Base-by-base conservation (phyloP, 1,140 invertebrate species). In the Apis cerana region DNA sequence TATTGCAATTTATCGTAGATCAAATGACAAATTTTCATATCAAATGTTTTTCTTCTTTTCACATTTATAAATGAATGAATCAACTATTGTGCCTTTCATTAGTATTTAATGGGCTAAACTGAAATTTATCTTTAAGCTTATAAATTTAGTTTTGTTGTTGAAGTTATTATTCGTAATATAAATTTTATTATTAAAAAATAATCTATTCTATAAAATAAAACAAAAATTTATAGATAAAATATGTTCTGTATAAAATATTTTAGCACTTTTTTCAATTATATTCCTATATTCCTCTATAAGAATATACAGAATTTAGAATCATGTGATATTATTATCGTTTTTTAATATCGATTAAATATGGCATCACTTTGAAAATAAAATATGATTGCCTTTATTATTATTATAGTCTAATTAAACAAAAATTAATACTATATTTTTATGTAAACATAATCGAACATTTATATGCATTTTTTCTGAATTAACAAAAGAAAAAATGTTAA, bases 341-440 rank as follows among this genome's bases (percentile, higher is more conserved):
- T 62, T 64, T 59, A 71, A 71, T 71, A 33, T 13, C 48, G 59
- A 78, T 70, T 12, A n/a, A 43, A 19, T 33, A 68, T 52, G 4
- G n/a, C 3, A n/a, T 75, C 9, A 19, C 59, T 43, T 8, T 69
- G 27, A 65, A 19, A 64, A 54, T 2, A 48, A 69, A 21, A 43
- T 4, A 8, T 17, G 27, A n/a, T 56, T 78, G 65, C 8, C 15
- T 70, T 56, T 23, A 7, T 56, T 76, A 82, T 43, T 65, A 68
- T 56, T 52, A 15, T 58, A 58, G 23, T 80, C 27, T 17, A 79
- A 50, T 62, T 80, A 75, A 82, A 48, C 33, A 80, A 56, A 76
- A 84, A 79, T 65, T 75, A 58, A 48, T 67, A 76, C 77, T 71
- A 64, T 77, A 81, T 72, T 71, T 85, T 80, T 81, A 81, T 69